Percentiles rank a stretch among this genome's conserved stretches.
phyloP scores from a whole-genome alignment of 2,113 vertebrate genomes.

The Rhombomys opimus region DNA sequence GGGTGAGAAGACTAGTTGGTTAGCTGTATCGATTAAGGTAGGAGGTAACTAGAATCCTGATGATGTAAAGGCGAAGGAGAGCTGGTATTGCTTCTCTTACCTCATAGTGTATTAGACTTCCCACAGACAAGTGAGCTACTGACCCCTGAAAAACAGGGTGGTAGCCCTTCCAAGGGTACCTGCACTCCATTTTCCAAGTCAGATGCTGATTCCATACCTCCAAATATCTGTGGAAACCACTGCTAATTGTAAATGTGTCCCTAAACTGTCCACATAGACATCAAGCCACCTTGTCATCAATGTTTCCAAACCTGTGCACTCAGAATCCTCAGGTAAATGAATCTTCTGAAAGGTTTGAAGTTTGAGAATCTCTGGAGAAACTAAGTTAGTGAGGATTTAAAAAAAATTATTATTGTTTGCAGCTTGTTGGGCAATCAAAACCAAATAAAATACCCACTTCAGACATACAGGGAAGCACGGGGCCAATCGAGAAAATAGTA shows the following conservation, averaged over 20 bases:
- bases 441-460: constrained; percentile 49
- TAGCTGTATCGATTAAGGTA: background rate
- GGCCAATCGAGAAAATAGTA: constrained; percentile 74
- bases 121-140: background rate
- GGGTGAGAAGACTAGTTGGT: background rate
- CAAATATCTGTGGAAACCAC: background rate
- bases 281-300: background rate
- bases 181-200: background rate
- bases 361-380: constrained; percentile 36
- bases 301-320: background rate
- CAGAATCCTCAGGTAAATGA: background rate
- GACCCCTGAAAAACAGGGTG: background rate
- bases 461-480: constrained; percentile 43
- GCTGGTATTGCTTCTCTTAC: background rate
- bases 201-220: background rate
- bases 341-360: background rate
- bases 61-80: background rate
- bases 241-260: background rate
- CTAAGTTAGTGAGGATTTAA: background rate
- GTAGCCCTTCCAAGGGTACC: background rate
- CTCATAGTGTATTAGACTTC: background rate
- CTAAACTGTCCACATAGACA: background rate
- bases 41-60: background rate
- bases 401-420: constrained; percentile 9
- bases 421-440: constrained; percentile 59